A percentile compares a stretch with the other conserved stretches of the same genome.
Conservation (phyloP, 2,113 vertebrate species). For the Rhinoptilus africanus region DNA sequence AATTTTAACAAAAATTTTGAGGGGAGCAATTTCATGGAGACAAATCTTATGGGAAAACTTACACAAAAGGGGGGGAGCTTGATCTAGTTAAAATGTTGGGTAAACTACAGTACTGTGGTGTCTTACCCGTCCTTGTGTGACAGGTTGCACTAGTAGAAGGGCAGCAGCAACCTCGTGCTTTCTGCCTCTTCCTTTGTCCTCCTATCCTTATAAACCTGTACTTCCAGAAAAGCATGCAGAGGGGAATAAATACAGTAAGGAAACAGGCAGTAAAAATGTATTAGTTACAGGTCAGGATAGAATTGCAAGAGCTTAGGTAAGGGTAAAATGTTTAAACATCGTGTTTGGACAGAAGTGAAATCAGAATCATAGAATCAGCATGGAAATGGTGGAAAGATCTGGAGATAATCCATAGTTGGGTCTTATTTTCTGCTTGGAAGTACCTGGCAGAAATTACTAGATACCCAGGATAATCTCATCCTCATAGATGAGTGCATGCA, state of each 20-base stretch:
- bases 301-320: background rate
- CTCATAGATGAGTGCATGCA: rapidly evolving
- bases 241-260: background rate
- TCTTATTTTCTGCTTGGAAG: background rate
- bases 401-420: background rate
- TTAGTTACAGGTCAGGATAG: background rate
- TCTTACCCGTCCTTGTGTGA: background rate
- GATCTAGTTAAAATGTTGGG: background rate
- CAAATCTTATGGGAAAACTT: background rate
- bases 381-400: background rate
- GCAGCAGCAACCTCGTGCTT: background rate
- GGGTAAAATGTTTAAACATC: background rate
- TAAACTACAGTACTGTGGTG: background rate
- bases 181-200: background rate
- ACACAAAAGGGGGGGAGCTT: background rate
- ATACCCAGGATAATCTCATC: background rate
- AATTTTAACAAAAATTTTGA: background rate
- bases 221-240: background rate
- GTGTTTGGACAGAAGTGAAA: background rate
- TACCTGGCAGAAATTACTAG: background rate
- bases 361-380: too few relatives aligned
- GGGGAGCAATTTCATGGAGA: background rate
- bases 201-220: background rate
- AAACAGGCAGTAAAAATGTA: background rate
- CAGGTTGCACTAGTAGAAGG: too few relatives aligned